Evolutionary conservation across 1,140 invertebrate species (phyloP), one percentile per base, ranked within the genome.

Genomic region (Agrypnia vestita): DNA sequence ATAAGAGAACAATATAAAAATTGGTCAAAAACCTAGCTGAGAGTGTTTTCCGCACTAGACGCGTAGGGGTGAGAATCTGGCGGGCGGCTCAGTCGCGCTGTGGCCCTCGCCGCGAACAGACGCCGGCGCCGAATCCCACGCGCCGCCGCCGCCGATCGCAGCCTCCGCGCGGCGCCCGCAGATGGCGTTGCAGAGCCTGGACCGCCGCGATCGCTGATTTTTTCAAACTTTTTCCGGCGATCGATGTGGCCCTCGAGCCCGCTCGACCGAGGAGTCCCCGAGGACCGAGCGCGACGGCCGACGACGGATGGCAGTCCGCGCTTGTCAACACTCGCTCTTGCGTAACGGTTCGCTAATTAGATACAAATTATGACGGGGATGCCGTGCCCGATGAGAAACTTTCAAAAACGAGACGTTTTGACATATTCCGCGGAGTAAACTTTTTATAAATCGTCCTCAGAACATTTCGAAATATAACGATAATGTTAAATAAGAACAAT

Each of bases 71-170:
- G 69, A 53, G 69, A n/a, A n/a, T 55, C 19, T 25, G 3, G 59
- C 75, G 15, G 25, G 25, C 25, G 25, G 6, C 46, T 73, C 64
- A 80, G 79, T 80, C 79, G 73, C 55, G 53, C 53, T 61, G 73
- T 76, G 79, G 79, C 79, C 21, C 53, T 62, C 61, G 74, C 64
- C 61, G 73, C 79, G 79, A 21, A 25, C 4, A 59, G 73, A 73
- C 55, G 74, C n/a, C 73, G 55, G 61, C 21, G 47, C 69, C 69
- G 51, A 73, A 55, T n/a, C 9, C 51, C 69, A 49, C 44, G 21
- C n/a, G 6, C 13, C 11, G 13, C 19, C 62, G 62, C 25, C 15
- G 19, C 13, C 19, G 35, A 69, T 69, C 64, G 59, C 35, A 62
- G 53, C 43, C 44, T 64, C 61, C 74, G 56, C 43, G 72, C n/a